Evolutionary conservation across 1,140 invertebrate genomes (phyloP), one percentile per base, ranked within the genome.

Genomic region (Pseudomyrmex dendroicus): DNA sequence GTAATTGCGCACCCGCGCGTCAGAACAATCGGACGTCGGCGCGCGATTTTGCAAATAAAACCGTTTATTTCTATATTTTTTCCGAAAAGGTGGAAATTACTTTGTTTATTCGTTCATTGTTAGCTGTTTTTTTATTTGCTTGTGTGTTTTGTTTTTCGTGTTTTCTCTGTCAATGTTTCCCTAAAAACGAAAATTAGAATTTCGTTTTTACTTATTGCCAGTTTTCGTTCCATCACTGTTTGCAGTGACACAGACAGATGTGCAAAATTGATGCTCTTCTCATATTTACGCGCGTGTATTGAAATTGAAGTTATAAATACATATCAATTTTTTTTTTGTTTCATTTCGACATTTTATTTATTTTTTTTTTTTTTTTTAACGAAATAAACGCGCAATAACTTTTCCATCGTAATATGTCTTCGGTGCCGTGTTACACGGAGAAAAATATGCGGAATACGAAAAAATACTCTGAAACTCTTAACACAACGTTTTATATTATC

Each of bases 401-500:
- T 35, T 35, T 35, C 35, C 35, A 35, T 0, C 35, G 35, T 35
- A 35, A 35, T 35, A 35, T 35, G 35, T 35, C 35, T 35, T 0
- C 5, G 35, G 5, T 5, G 35, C 35, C 5, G 35, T 35, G 35
- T 35, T 35, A 35, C 35, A 35, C 35, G 5, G 5, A 35, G 35
- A 35, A 7, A 35, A 66, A 66, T 7, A 5, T 66, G 35, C 17
- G 2, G 12, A 22, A 22, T 48, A n/a, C 13, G 13, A 20, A 73
- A 15, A 62, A 46, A 46, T 62, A 15, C 46, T 64, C 12, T 66
- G 7, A 66, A 44, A 76, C 50, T 52, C n/a, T 25, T 63, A 63
- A 64, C 12, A 12, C 7, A 76, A n/a, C 22, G 25, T 7, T 52
- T 76, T 66, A 64, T 76, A 64, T 76, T 76, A 52, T 76, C 25